Conservation (phyloP, 2,888 invertebrate genomes). For the Lasioglossum leucozonium region DNA sequence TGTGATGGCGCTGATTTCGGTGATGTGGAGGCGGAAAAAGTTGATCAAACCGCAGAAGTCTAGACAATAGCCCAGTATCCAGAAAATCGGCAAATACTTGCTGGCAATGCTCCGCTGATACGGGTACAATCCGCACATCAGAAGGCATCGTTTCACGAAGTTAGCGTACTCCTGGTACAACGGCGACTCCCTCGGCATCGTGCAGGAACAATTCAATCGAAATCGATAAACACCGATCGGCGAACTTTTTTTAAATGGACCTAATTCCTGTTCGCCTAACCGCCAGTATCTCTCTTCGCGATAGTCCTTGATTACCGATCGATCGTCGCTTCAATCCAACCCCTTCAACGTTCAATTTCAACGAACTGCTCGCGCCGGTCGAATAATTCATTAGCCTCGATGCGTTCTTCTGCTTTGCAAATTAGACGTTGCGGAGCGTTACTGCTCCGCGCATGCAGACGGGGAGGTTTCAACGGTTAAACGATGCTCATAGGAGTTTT, state of each 20-base stretch:
- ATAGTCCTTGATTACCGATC: neutral
- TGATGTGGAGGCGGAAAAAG: neutral
- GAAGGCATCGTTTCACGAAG: slow-evolving; percentile 1
- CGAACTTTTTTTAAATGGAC: neutral
- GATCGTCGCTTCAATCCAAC: neutral
- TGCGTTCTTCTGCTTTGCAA: neutral
- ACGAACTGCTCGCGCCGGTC: neutral
- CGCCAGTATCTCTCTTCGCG: neutral
- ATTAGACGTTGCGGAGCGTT: neutral
- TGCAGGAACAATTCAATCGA: neutral
- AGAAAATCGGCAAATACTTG: neutral
- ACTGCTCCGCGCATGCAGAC: neutral
- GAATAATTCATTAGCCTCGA: slow-evolving; percentile 6
- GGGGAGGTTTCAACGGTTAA: neutral
- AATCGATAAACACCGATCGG: neutral
- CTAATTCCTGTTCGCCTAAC: neutral
- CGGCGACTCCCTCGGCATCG: neutral
- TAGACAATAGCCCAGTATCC: neutral
- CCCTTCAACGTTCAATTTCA: neutral
- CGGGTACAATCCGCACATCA: slow-evolving; percentile 1
- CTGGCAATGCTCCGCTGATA: neutral
- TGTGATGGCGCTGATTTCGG: neutral
- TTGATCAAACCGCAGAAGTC: neutral
- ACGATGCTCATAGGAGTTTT: neutral
- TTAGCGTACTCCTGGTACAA: neutral